Evolutionary conservation across 1,140 invertebrate species (phyloP).

Genomic region (Apolygus lucorum): DNA sequence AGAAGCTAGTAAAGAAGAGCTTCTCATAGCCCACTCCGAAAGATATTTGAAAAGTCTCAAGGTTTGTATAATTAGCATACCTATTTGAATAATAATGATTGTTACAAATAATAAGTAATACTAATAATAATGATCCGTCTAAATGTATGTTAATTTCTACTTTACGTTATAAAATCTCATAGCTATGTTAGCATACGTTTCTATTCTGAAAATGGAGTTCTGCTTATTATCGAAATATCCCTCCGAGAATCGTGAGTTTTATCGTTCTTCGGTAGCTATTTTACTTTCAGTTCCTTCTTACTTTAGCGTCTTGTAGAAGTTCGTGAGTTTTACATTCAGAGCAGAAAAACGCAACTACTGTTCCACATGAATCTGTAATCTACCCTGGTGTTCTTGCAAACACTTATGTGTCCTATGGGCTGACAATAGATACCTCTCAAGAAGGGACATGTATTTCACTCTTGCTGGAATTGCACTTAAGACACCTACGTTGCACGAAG

Average conservation of each 20-base stretch:
- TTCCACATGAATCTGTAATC: too few species aligned
- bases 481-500: too few species aligned
- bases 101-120: background rate
- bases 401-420: too few species aligned
- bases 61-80: conserved; percentile 39
- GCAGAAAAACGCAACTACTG: too few species aligned
- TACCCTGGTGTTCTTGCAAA: too few species aligned
- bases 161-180: background rate
- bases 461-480: too few species aligned
- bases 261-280: too few species aligned
- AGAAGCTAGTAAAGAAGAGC: conserved; percentile 58
- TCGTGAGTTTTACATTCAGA: too few species aligned
- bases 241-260: background rate
- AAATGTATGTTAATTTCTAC: background rate
- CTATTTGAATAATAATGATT: background rate
- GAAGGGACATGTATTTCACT: too few species aligned
- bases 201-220: background rate
- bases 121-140: background rate
- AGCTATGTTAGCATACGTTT: background rate
- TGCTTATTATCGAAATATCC: background rate
- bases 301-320: too few species aligned
- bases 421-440: too few species aligned
- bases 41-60: conserved; percentile 61
- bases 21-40: conserved; percentile 60
- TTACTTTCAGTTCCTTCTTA: too few species aligned